These are phyloP conservation scores for Osmerus eperlanus DNA, from an alignment of 2,113 vertebrate species.

Conservation along the genomic window DNA sequence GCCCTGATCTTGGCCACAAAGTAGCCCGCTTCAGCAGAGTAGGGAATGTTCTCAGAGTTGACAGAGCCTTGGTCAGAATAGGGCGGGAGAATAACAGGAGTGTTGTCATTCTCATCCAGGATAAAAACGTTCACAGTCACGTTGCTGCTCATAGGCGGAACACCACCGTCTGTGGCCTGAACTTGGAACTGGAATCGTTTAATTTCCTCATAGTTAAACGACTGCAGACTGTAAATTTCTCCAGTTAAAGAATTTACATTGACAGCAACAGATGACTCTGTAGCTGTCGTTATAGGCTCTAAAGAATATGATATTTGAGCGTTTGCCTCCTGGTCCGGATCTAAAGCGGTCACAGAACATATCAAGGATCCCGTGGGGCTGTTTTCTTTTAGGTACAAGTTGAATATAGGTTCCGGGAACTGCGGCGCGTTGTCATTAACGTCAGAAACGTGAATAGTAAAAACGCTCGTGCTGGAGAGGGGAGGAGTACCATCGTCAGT, in stretches of 20 bases:
- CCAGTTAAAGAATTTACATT: slow-evolving; percentile 39
- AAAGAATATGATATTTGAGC: background rate
- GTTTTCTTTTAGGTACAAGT: slow-evolving; percentile 33
- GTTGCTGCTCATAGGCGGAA: slow-evolving; percentile 66
- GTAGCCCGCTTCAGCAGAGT: slow-evolving; percentile 10
- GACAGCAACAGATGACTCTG: background rate
- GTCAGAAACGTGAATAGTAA: slow-evolving; percentile 38
- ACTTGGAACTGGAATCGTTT: slow-evolving; percentile 70
- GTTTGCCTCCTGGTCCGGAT: background rate
- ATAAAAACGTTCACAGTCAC: slow-evolving; percentile 55
- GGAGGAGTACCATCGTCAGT: slow-evolving; percentile 36
- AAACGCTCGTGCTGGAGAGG: slow-evolving; percentile 26
- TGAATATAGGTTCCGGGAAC: slow-evolving; percentile 20
- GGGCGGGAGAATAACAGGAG: slow-evolving; percentile 4
- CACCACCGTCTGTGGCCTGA: slow-evolving; percentile 72
- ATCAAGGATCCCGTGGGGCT: slow-evolving; percentile 17
- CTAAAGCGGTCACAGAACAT: background rate
- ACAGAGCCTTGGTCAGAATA: slow-evolving; percentile 54
- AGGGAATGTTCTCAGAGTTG: slow-evolving; percentile 57
- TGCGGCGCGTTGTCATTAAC: slow-evolving; percentile 40
- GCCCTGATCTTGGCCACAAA: slow-evolving; percentile 11
- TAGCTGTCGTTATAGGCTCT: background rate
- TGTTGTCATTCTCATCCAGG: slow-evolving; percentile 67
- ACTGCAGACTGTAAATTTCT: slow-evolving; percentile 67
- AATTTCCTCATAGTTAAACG: slow-evolving; percentile 77